Base-by-base conservation (phyloP, 2,113 vertebrate species). In the Gobio gobio region DNA sequence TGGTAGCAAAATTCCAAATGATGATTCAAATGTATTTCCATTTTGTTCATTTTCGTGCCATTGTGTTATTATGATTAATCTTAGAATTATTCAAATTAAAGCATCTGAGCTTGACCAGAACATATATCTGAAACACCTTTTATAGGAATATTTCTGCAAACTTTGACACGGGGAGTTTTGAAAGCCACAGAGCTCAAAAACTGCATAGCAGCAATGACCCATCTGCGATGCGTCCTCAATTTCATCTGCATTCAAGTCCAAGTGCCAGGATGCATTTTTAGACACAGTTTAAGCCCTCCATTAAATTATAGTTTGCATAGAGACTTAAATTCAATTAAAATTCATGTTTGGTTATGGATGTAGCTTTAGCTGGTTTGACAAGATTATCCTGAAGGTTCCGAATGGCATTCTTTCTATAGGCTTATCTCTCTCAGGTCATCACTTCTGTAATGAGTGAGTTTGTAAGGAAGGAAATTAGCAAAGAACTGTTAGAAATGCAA, bases 401-500 rank as follows among this genome's bases (percentile, higher is more conserved):
- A 12, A 36, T 33, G 66, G 36, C 26, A 40, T 61, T 63, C 40
- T 61, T 1, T 59, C 74, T 77, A 63, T 80, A 66, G 45, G 45
- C 36, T 58, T 54, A 82, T 82, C 22, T 36, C 43, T 33, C 33
- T 40, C 24, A 64, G 24, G 47, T 24, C 26, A 22, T 66, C 18
- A 26, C 64, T 64, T 54, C 26, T 79, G 16, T 73, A 75, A 74
- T 84, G 29, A 70, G 26, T 74, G 83, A 68, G 26, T 76, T 76
- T 86, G 7, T 64, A 72, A 73, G 4, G 64, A 72, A 66, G 40
- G 22, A 51, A 40, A 59, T 61, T 47, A 77, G 13, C 77, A 66
- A 63, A 24, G 33, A 76, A 29, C 43, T 36, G n/a, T 66, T 87
- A 10, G 22, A 47, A 79, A 85, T 83, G 84, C 88, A 89, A 74